Percentiles rank a stretch among this genome's conserved stretches.
Evolutionary conservation across 2,113 vertebrate genomes (phyloP).

Genomic region (Scartelaos histophorus): DNA sequence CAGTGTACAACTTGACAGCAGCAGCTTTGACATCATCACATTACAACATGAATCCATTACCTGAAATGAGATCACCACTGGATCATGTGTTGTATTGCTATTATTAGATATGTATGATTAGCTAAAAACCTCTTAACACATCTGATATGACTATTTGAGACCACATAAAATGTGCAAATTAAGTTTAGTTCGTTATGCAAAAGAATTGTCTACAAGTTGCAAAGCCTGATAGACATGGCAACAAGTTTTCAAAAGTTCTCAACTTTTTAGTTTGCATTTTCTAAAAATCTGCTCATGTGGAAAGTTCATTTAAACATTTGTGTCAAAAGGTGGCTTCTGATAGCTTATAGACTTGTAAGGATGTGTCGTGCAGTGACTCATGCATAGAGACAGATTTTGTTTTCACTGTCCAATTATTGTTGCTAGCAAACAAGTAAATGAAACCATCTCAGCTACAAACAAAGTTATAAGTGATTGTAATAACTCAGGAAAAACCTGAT

Average conservation of each 20-base stretch:
- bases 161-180: background rate
- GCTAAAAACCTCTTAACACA: slow-evolving; percentile 13
- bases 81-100: background rate
- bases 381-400: background rate
- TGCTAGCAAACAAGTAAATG: slow-evolving; percentile 12
- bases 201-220: background rate
- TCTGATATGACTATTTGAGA: background rate
- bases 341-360: background rate
- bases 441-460: slow-evolving; percentile 22
- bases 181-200: background rate
- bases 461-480: slow-evolving; percentile 24
- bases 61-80: slow-evolving; percentile 32
- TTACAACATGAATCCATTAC: slow-evolving; percentile 9
- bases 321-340: slow-evolving; percentile 6
- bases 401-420: background rate
- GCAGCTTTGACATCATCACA: background rate
- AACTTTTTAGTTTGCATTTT: background rate
- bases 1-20: background rate
- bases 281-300: slow-evolving; percentile 11
- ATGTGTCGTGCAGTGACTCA: background rate
- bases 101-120: background rate
- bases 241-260: slow-evolving; percentile 11
- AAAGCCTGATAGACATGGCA: slow-evolving; percentile 6
- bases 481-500: slow-evolving; percentile 40
- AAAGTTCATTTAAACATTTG: slow-evolving; percentile 24